Evolutionary conservation across 2,797 vertebrate genomes (phyloP).

Genomic region (Gorsachius magnificus): DNA sequence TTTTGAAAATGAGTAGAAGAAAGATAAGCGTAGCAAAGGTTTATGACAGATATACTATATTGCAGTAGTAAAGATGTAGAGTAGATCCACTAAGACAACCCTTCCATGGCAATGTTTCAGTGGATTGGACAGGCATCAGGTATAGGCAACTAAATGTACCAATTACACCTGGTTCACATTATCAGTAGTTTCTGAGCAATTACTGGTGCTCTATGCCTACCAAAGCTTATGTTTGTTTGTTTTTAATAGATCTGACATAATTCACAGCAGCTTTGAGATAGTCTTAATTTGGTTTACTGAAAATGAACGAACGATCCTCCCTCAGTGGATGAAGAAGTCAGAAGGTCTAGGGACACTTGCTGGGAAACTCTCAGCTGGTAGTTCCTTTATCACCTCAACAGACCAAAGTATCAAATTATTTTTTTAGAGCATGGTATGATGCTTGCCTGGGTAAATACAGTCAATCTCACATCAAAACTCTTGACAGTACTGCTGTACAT

Average conservation of each 20-base stretch:
- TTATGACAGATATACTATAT: neutral
- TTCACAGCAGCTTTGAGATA: neutral
- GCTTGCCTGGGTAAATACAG: neutral
- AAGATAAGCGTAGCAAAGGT: neutral
- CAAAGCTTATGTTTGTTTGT: neutral
- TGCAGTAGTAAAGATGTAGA: neutral
- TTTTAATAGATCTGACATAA: neutral
- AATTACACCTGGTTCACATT: neutral
- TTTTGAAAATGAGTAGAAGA: neutral
- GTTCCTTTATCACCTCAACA: neutral
- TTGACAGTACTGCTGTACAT: neutral
- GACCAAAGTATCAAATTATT: neutral
- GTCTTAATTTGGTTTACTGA: neutral
- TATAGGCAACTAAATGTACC: neutral
- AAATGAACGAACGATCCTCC: neutral
- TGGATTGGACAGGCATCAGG: neutral
- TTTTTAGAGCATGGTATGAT: neutral
- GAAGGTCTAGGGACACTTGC: neutral
- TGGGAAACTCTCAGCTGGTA: neutral
- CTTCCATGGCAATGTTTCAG: neutral
- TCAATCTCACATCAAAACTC: neutral
- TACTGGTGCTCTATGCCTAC: neutral
- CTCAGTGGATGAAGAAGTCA: neutral
- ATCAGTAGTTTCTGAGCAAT: neutral
- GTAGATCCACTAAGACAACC: neutral